A percentile compares a stretch with the other conserved stretches of the same genome.
These are phyloP conservation scores for Cheilosia vulpina DNA, from an alignment of 2,888 invertebrate genomes.

Conservation along the genomic window DNA sequence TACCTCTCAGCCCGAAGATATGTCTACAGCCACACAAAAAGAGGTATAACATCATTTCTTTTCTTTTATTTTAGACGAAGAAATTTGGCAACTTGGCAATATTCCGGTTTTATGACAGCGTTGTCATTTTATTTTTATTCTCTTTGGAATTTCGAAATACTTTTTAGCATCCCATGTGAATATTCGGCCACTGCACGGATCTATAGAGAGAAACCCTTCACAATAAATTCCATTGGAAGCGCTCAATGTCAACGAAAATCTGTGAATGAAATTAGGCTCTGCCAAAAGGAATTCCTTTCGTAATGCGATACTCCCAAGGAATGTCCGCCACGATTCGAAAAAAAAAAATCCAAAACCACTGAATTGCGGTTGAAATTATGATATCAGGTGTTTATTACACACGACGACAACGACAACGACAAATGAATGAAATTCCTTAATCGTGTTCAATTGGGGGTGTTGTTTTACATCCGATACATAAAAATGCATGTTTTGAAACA, in stretches of 20 bases:
- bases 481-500: constrained; percentile 53
- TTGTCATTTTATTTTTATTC: constrained; percentile 9
- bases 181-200: not conserved
- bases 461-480: constrained; percentile 39
- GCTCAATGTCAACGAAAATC: constrained; percentile 28
- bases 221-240: constrained; percentile 13
- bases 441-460: constrained; percentile 26
- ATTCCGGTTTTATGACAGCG: constrained; percentile 70
- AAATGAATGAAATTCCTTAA: constrained; percentile 67
- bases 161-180: constrained; percentile 19
- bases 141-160: constrained; percentile 32
- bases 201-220: constrained; percentile 35
- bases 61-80: constrained; percentile 16
- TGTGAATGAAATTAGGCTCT: constrained; percentile 62
- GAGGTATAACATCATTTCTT: constrained; percentile 37
- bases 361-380: constrained; percentile 51
- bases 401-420: not conserved
- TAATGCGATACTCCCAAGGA: constrained; percentile 49
- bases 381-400: constrained; percentile 62
- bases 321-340: constrained; percentile 17
- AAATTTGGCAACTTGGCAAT: constrained; percentile 65
- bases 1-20: not conserved
- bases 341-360: constrained; percentile 21
- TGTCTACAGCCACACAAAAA: constrained; percentile 20
- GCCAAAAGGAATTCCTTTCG: constrained; percentile 31